phyloP scores from a whole-genome alignment of 2,888 invertebrate species.

The Epiblema foenella region DNA sequence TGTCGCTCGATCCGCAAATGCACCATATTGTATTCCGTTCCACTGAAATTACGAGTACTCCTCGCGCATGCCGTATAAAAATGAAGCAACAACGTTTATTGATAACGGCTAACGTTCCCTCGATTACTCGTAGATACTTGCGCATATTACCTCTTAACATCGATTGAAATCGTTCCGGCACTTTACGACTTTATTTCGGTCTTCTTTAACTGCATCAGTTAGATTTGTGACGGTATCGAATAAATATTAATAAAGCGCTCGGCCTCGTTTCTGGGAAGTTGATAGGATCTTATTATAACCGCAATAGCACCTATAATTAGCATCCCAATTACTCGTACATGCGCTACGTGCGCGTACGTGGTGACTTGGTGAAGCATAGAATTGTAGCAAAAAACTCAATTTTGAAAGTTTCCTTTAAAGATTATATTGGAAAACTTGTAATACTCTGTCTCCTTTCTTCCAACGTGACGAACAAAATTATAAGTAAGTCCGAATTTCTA shows the following conservation, averaged over 20 bases:
- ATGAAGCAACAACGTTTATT: conserved; percentile 55
- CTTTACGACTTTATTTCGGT: conserved; percentile 84
- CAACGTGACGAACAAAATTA: no score
- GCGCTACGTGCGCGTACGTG: conserved; percentile 71
- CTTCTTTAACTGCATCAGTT: conserved; percentile 84
- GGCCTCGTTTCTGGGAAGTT: conserved; percentile 85
- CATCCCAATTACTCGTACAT: conserved; percentile 80
- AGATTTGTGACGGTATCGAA: conserved; percentile 81
- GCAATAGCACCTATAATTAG: conserved; percentile 85
- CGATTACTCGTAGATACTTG: conserved; percentile 70
- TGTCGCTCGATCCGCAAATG: no score
- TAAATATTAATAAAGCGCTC: conserved; percentile 84
- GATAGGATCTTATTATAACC: conserved; percentile 85
- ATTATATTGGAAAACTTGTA: not conserved
- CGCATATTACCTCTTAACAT: conserved; percentile 76
- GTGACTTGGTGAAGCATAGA: not conserved
- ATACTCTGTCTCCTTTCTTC: no score
- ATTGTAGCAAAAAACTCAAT: not conserved
- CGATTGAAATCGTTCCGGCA: conserved; percentile 81
- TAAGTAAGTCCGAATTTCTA: no score
- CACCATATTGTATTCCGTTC: conserved; percentile 23
- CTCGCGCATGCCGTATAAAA: conserved; percentile 56
- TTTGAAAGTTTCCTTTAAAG: not conserved
- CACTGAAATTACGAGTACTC: conserved; percentile 43
- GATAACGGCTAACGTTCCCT: conserved; percentile 64